These are phyloP conservation scores for Halocynthia aurantium DNA, from an alignment of 23 tunicate species.

Conservation along the genomic window DNA sequence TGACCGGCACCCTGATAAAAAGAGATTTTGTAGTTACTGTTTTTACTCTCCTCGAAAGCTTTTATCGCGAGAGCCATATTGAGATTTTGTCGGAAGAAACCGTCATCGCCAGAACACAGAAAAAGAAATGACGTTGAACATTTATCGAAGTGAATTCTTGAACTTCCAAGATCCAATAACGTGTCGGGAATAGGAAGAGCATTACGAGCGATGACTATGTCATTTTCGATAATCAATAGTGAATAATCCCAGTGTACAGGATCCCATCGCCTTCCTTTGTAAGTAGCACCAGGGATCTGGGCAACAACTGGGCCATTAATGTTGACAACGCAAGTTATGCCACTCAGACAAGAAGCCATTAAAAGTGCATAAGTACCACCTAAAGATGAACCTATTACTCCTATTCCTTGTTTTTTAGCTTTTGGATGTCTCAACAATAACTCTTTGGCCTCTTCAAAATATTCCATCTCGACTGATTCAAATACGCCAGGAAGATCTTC, in stretches of 20 bases:
- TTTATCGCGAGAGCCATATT: no score
- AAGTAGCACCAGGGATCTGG: slow-evolving; percentile 4
- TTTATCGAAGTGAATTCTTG: slow-evolving; percentile 1
- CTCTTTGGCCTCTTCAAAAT: no score
- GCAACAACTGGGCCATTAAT: slow-evolving; percentile 13
- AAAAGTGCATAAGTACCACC: slow-evolving; percentile 13
- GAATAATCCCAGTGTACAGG: neutral
- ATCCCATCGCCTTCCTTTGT: slow-evolving; percentile 9
- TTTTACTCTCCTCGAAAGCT: no score
- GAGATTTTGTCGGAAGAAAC: no score
- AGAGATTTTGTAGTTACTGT: slow-evolving; percentile 1
- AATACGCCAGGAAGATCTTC: slow-evolving; percentile 18
- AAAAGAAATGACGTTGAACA: no score
- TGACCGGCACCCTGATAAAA: slow-evolving; percentile 18
- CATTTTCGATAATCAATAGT: neutral
- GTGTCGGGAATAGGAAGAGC: neutral
- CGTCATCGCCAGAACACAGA: slow-evolving; percentile 5
- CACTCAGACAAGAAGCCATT: slow-evolving; percentile 1
- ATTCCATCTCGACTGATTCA: no score
- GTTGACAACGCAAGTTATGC: neutral
- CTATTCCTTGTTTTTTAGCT: neutral
- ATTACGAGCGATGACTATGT: neutral
- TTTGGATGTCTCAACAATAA: slow-evolving; percentile 1
- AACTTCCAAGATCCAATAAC: neutral
- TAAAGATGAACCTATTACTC: slow-evolving; percentile 12